Conservation (phyloP, 2,888 invertebrate genomes). For the Lacanobia wlatinum region DNA sequence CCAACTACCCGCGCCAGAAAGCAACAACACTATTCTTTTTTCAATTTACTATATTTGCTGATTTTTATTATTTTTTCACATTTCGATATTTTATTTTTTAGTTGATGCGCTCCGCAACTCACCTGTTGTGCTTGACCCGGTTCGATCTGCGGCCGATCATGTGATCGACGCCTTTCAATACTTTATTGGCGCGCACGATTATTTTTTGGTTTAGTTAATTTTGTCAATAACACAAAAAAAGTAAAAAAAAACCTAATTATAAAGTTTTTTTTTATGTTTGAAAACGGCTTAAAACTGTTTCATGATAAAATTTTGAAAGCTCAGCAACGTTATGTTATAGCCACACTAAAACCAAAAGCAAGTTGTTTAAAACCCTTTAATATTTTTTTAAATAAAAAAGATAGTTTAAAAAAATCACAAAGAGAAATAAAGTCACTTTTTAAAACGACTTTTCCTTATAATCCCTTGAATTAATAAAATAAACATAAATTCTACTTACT, state of each 20-base stretch:
- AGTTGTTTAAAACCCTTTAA: neutral
- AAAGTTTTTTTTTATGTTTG: conserved; percentile 17
- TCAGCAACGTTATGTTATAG: neutral
- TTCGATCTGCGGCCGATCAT: conserved; percentile 89
- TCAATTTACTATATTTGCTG: conserved; percentile 90
- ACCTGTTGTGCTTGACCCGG: conserved; percentile 91
- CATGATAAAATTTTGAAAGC: neutral
- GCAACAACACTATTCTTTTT: conserved; percentile 84
- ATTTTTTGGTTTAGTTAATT: conserved; percentile 62
- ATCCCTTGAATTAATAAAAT: neutral
- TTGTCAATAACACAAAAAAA: conserved; percentile 21
- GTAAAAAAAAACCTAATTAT: conserved; percentile 42
- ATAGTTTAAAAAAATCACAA: neutral
- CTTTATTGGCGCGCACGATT: conserved; percentile 76
- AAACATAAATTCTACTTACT: neutral
- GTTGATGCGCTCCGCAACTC: conserved; percentile 89
- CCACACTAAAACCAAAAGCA: neutral
- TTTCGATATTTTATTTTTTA: conserved; percentile 91
- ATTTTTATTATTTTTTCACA: conserved; percentile 91
- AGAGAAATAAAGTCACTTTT: neutral
- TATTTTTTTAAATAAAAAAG: neutral
- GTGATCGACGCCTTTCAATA: conserved; percentile 87
- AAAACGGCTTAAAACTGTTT: neutral
- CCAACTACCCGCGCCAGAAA: conserved; percentile 64
- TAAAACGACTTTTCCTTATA: accelerated